phyloP scores from a whole-genome alignment of 2,888 invertebrate species.

The Dasysyrphus albostriatus region DNA sequence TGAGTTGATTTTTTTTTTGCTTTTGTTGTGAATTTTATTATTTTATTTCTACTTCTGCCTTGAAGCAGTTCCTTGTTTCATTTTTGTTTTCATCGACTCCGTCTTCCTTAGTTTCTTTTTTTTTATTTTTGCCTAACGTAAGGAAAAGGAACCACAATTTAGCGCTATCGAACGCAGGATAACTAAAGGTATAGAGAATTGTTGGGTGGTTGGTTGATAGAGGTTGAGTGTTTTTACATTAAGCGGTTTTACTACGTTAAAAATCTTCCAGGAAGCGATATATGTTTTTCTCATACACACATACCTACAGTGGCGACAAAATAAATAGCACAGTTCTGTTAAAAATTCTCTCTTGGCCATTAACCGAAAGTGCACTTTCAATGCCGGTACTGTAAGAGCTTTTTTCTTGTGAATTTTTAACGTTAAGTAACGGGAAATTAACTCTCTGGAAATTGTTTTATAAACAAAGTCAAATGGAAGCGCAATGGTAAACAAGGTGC shows the following conservation, averaged over 20 bases:
- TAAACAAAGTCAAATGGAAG: too few relatives aligned
- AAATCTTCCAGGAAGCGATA: constrained; percentile 48
- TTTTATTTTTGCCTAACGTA: background rate
- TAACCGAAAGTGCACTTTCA: too few relatives aligned
- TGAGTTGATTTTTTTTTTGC: background rate
- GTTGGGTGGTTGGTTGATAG: constrained; percentile 5
- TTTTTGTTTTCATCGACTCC: constrained; percentile 46
- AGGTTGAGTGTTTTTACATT: constrained; percentile 48
- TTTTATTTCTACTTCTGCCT: constrained; percentile 38
- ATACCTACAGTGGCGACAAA: too few relatives aligned
- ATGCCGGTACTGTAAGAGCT: too few relatives aligned
- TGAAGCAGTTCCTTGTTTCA: constrained; percentile 31
- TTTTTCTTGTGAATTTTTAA: too few relatives aligned
- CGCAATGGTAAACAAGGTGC: too few relatives aligned
- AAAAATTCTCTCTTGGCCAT: too few relatives aligned
- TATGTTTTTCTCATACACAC: background rate
- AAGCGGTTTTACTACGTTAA: constrained; percentile 55
- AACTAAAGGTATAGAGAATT: background rate
- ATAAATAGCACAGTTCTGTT: too few relatives aligned
- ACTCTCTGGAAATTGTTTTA: too few relatives aligned
- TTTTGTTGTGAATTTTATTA: constrained; percentile 24
- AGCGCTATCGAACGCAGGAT: constrained; percentile 38
- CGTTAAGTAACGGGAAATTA: too few relatives aligned
- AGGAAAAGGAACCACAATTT: constrained; percentile 20
- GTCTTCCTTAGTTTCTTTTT: background rate